Evolutionary conservation across 2,797 vertebrate genomes (phyloP).

Genomic region (Pipistrellus nathusii): DNA sequence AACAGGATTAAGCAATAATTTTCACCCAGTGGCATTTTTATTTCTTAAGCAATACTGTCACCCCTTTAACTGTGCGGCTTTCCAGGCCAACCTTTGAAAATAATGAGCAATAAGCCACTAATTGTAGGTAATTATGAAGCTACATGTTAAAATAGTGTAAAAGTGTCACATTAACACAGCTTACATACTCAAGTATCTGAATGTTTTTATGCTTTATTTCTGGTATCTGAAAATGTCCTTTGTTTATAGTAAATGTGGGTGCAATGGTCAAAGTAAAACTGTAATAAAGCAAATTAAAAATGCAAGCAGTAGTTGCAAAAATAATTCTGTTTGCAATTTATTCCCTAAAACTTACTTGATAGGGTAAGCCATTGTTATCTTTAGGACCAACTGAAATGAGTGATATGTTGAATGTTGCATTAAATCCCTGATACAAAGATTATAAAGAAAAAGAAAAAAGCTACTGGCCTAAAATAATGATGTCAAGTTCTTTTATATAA

Average conservation of each 20-base stretch:
- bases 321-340: neutral
- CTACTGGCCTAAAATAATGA: neutral
- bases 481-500: neutral
- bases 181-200: constrained; percentile 7
- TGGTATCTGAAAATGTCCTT: constrained; percentile 38
- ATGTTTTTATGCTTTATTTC: constrained; percentile 23
- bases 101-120: constrained; percentile 41
- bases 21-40: constrained; percentile 27
- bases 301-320: neutral
- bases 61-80: constrained; percentile 21
- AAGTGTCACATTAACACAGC: constrained; percentile 25
- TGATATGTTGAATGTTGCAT: neutral
- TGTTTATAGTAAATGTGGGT: neutral
- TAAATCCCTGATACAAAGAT: neutral
- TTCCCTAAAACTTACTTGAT: constrained; percentile 42
- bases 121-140: constrained; percentile 58
- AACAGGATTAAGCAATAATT: constrained; percentile 14
- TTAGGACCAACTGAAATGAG: constrained; percentile 17
- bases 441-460: neutral
- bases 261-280: neutral
- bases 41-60: neutral
- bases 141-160: constrained; percentile 33
- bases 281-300: constrained; percentile 64
- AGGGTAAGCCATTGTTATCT: neutral
- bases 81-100: constrained; percentile 41